Conservation (phyloP, 2,113 vertebrate genomes). For the Melanocharis versteri region DNA sequence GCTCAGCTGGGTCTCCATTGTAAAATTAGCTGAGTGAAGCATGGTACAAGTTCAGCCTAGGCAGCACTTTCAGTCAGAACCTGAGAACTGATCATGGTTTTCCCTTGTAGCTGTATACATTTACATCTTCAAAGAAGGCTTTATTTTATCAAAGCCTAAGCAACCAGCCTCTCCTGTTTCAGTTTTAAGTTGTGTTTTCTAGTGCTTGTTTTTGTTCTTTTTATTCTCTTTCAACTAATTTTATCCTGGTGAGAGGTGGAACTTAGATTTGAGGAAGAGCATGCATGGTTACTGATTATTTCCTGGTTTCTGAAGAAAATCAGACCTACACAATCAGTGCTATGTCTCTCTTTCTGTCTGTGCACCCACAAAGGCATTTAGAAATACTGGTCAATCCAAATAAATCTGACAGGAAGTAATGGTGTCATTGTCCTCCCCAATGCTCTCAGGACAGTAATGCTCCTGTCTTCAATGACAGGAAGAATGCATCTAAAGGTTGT, state of each 20-base stretch:
- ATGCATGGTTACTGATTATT: neutral
- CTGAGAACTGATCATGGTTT: neutral
- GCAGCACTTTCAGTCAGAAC: neutral
- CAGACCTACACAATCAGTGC: neutral
- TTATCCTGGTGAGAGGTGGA: neutral
- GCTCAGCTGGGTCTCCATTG: neutral
- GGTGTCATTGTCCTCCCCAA: neutral
- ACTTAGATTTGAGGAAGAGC: neutral
- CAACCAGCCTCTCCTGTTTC: neutral
- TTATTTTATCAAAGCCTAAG: slow-evolving; percentile 35
- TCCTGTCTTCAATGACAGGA: neutral
- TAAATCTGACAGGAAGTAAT: neutral
- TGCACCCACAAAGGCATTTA: neutral
- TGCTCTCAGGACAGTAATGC: neutral
- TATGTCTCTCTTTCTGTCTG: neutral
- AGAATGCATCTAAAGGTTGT: neutral
- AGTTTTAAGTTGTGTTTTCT: neutral
- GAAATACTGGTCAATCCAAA: neutral
- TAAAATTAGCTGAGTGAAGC: neutral
- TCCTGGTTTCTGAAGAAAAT: neutral
- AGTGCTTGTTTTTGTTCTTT: slow-evolving; percentile 27
- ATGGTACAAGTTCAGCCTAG: neutral
- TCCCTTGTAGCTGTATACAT: neutral
- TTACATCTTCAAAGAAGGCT: slow-evolving; percentile 34
- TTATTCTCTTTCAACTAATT: slow-evolving; percentile 17